phyloP scores from a whole-genome alignment of 2,797 vertebrate species.

The Myotis myotis region DNA sequence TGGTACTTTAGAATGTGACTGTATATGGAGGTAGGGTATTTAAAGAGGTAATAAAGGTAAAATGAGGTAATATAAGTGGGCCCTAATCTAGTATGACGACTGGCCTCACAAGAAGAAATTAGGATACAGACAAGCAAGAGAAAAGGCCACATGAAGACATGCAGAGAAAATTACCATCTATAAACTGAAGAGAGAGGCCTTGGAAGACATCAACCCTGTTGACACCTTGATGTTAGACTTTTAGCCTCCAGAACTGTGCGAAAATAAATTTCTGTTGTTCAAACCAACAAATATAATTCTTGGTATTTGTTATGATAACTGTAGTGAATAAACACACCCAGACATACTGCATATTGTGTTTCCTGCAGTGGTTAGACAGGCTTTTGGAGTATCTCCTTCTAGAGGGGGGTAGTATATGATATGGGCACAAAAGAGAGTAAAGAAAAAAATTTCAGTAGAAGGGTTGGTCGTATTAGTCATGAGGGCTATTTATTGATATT shows the following conservation, averaged over 20 bases:
- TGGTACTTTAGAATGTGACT: not conserved
- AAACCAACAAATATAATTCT: not conserved
- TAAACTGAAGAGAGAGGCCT: not conserved
- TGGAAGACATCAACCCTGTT: not conserved
- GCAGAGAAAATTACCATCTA: not conserved
- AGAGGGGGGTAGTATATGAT: not conserved
- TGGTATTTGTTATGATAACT: not conserved
- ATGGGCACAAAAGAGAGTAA: not conserved
- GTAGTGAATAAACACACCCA: not conserved
- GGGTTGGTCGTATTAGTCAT: not conserved
- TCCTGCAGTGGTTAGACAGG: not conserved
- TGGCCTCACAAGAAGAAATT: not conserved
- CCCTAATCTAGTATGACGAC: not conserved
- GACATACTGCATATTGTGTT: not conserved
- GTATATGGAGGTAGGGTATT: not conserved
- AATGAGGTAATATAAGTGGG: not conserved
- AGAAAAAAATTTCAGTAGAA: not conserved
- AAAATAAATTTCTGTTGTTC: not conserved
- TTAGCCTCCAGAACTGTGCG: not conserved
- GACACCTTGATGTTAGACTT: not conserved
- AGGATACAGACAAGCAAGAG: not conserved
- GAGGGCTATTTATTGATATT: not conserved
- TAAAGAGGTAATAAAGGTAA: not conserved
- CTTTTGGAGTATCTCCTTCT: not conserved
- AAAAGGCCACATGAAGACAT: not conserved